A percentile compares a stretch with the other conserved stretches of the same genome.
These are phyloP conservation scores for Cephus runcator DNA, from an alignment of 2,888 invertebrate species.

Conservation along the genomic window DNA sequence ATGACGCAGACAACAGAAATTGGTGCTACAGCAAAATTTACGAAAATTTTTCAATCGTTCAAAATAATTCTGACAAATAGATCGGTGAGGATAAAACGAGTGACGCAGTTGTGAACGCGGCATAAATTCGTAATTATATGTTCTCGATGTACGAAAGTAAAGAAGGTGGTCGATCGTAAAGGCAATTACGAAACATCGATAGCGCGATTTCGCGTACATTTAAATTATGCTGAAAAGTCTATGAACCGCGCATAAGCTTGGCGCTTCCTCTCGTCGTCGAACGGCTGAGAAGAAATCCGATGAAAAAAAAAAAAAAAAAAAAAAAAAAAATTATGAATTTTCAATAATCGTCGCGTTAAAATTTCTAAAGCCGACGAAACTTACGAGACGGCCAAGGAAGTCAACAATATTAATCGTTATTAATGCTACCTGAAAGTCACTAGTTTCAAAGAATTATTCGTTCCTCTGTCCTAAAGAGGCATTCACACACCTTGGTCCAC, in stretches of 20 bases:
- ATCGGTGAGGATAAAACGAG: neutral
- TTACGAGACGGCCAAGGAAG: conserved; percentile 38
- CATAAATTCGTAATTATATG: neutral
- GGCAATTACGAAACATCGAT: neutral
- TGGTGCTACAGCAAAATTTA: neutral
- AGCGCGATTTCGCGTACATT: neutral
- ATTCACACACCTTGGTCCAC: conserved; percentile 61
- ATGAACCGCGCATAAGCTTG: neutral
- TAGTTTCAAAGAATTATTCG: conserved; percentile 45
- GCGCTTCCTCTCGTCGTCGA: neutral
- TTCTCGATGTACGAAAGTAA: neutral
- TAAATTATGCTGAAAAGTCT: neutral
- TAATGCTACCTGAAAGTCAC: conserved; percentile 38
- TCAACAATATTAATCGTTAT: conserved; percentile 39
- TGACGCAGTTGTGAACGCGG: neutral
- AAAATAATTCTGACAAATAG: no score
- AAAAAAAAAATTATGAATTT: neutral
- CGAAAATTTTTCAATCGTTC: neutral
- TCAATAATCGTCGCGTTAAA: conserved; percentile 29
- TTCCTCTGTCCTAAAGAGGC: conserved; percentile 39
- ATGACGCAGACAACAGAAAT: neutral
- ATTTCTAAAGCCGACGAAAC: conserved; percentile 34
- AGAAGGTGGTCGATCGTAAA: neutral
- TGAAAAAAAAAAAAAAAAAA: no score
- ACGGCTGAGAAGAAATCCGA: neutral